Base-by-base conservation (phyloP, 2,113 vertebrate species). In the Semicossyphus pulcher region DNA sequence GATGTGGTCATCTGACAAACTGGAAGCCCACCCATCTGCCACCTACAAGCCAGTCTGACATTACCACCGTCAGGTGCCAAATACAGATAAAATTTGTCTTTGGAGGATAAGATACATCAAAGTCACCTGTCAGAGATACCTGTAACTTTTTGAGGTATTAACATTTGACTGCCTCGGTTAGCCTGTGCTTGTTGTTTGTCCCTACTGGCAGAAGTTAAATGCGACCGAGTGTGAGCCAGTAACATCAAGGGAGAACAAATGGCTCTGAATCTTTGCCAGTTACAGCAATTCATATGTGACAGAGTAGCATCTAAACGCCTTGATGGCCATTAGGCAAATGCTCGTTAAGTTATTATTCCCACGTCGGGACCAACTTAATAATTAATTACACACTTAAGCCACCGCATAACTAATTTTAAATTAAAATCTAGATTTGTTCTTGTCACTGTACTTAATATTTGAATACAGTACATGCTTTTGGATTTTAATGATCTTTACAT, bases 1-100 rank as follows among this genome's bases (percentile, higher is more conserved):
- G 36, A 75, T 52, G 76, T 28, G 82, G 80, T 83, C 83, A 75
- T 53, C 58, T 48, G 67, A 57, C 57, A 48, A 29, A 48, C 54
- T 23, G 21, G 41, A 78, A 80, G 64, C 56, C 53, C 56, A 51
- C 23, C 39, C 60, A 72, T 71, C 60, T 63, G 64, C 75, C 67
- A 57, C 41, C 54, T 4, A 72, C 52, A 47, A 60, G 49, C 59
- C 68, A 16, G 59, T 62, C 47, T 77, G 76, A 68, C 70, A 63
- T 41, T 31, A 41, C 31, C 58, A 45, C 69, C 68, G 56, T 53
- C 59, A 68, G 66, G 42, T 32, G 52, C 67, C 72, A 57, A 29
- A 51, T 7, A 49, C 29, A 4, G 52, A 84, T 65, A 54, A 61
- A 65, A 68, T 18, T 15, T 34, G 28, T 72, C 74, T 86, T 31